Base-by-base conservation (phyloP, 2,888 invertebrate species). In the Caenorhabditis sp. region DNA sequence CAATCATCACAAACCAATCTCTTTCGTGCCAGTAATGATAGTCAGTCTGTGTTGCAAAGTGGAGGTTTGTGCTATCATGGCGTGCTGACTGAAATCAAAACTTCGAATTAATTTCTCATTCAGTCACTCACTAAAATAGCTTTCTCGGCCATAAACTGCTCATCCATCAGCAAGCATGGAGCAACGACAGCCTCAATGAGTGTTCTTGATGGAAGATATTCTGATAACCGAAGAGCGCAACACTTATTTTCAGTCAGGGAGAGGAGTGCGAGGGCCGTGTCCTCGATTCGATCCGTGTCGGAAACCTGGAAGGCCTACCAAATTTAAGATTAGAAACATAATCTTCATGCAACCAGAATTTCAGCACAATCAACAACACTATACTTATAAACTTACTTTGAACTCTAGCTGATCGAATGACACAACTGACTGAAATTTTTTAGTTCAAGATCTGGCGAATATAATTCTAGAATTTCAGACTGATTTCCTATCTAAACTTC, bases 11-110 rank as follows among this genome's bases (percentile, higher is more conserved):
- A 58, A 88, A 85, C 88, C 88, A 88, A 66, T 88, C 88, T 35
- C 90, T 51, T 51, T 91, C 91, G 77, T 91, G 91, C 91, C 91
- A 91, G 64, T 89, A 89, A 44, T 89, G 88, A 81, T 89, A 90
- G 77, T 91, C 91, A 7, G 80, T 72, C 61, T 87, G 86, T 16
- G 74, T 85, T 0, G 91, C 91, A 28, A 87, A 87, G 14, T 88
- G 77, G 16, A 90, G 80, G 0, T 49, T 56, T 10, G 31, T 61
- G 19, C 70, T 35, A 12, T 26, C 38, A 41, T 87, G 84, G 12
- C 80, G 73, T 0, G 83, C 75, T 1, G 81, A 84, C 82, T 85
- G 59, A 54, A 86, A 84, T 35, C 19, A 26, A 16, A 44, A 28
- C 19, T 31, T 61, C 35, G 7, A 19, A 22, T 31, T 38, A 0